Evolutionary conservation across 2,113 vertebrate genomes (phyloP).

Genomic region (Madoqua kirkii): DNA sequence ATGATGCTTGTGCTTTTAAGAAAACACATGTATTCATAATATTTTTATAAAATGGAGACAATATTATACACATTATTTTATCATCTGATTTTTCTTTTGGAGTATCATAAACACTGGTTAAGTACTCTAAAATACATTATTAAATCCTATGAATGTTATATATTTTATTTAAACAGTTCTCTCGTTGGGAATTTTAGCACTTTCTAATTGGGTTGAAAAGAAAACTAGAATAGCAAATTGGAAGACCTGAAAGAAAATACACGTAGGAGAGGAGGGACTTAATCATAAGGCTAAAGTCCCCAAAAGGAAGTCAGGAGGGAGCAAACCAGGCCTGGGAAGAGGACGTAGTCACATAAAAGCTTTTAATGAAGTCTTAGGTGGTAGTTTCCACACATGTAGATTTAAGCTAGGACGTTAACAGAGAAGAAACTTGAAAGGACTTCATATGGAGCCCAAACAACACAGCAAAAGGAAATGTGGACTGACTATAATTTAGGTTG

Average conservation of each 20-base stretch:
- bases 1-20: neutral
- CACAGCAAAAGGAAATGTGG: neutral
- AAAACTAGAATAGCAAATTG: neutral
- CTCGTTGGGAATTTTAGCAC: neutral
- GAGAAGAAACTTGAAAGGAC: neutral
- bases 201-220: neutral
- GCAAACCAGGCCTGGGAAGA: neutral
- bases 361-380: neutral
- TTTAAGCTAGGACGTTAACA: neutral
- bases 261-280: neutral
- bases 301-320: neutral
- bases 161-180: neutral
- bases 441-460: neutral
- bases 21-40: neutral
- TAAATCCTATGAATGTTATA: neutral
- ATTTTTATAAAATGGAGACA: slow-evolving; percentile 5
- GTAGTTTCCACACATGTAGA: neutral
- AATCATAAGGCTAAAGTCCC: neutral
- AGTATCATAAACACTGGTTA: neutral
- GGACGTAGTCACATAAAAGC: neutral
- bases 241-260: neutral
- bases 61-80: neutral
- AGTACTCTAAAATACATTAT: neutral
- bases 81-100: neutral
- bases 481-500: neutral